Base-by-base conservation (phyloP, 2,888 invertebrate genomes). In the Eulithis prunata region DNA sequence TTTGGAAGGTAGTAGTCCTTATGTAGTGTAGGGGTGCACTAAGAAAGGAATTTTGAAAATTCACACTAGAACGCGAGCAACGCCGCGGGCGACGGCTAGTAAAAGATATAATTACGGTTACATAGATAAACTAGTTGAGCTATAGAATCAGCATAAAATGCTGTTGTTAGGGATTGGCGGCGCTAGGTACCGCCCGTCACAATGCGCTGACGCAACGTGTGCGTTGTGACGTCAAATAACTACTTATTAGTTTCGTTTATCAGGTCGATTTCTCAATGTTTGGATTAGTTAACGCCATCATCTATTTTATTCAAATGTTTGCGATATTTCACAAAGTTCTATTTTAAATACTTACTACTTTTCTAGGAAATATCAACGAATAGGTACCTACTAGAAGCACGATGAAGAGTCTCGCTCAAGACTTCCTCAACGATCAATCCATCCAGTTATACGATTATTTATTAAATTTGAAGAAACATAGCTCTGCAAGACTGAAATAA, bases 141-240 rank as follows among this genome's bases (percentile, higher is more conserved):
- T 45, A 32, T 46, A 32, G 7, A 56, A 53, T 46, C 14, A 45
- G 46, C 38, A 54, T 21, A 54, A 21, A 21, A 54, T 46, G 43
- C 32, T 57, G n/a, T 21, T 11, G 63, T 36, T n/a, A 43, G 14
- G 56, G 59, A 36, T 38, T 46, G 56, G 28, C 57, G 62, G 4
- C 3, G 47, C 41, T 41, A 46, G 51, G 45, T 14, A 21, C 14
- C 10, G 8, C 14, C 45, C 62, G 60, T 60, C 71, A 64, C 60
- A 66, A 58, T 70, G 68, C 62, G 55, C 62, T 69, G 71, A 68
- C 71, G 64, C 68, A 68, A 69, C 56, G 54, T 45, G 51, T 66
- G 65, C 69, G 62, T 51, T 46, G 49, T 69, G 69, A 69, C 69
- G 69, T 65, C 47, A 38, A 68, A 61, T 56, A 47, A 66, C 43